Percentiles rank a stretch among this genome's conserved stretches.
These are phyloP conservation scores for Galerucella pusilla DNA, from an alignment of 2,888 invertebrate genomes.

Conservation along the genomic window DNA sequence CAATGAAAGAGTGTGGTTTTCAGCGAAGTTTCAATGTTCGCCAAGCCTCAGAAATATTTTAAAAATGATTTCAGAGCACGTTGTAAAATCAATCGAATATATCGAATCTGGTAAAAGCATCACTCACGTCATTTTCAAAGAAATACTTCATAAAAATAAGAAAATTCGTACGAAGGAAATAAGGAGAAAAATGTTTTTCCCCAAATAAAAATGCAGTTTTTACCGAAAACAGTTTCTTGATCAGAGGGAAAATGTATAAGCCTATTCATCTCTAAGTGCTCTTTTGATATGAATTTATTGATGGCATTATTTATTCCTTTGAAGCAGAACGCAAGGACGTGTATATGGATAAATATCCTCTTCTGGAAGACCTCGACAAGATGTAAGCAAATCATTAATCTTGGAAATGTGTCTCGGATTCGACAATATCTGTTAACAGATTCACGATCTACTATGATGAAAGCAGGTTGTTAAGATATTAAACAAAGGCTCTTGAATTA, in stretches of 20 bases:
- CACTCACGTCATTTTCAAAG: conserved; percentile 10
- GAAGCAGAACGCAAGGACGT: conserved; percentile 29
- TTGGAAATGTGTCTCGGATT: conserved; percentile 42
- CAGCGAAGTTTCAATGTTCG: neutral
- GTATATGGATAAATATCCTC: conserved; percentile 35
- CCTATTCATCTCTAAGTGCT: conserved; percentile 41
- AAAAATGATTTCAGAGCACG: neutral
- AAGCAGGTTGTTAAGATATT: neutral
- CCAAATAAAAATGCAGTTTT: conserved; percentile 18
- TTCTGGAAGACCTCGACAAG: conserved; percentile 29
- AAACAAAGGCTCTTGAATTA: neutral
- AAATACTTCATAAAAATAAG: conserved; percentile 15
- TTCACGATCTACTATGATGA: neutral
- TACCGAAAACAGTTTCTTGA: conserved; percentile 23
- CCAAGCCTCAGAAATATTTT: neutral
- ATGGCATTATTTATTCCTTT: conserved; percentile 42
- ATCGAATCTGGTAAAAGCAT: conserved; percentile 12
- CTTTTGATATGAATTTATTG: conserved; percentile 45
- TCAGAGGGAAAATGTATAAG: conserved; percentile 30
- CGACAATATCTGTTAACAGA: conserved; percentile 33
- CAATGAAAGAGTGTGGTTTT: too few species aligned
- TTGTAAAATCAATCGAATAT: conserved; percentile 6
- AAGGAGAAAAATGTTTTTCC: conserved; percentile 13
- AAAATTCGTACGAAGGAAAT: conserved; percentile 9
- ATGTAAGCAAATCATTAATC: conserved; percentile 48